Conservation (phyloP, 2,888 invertebrate species). For the Disparrhopalites patrizii region DNA sequence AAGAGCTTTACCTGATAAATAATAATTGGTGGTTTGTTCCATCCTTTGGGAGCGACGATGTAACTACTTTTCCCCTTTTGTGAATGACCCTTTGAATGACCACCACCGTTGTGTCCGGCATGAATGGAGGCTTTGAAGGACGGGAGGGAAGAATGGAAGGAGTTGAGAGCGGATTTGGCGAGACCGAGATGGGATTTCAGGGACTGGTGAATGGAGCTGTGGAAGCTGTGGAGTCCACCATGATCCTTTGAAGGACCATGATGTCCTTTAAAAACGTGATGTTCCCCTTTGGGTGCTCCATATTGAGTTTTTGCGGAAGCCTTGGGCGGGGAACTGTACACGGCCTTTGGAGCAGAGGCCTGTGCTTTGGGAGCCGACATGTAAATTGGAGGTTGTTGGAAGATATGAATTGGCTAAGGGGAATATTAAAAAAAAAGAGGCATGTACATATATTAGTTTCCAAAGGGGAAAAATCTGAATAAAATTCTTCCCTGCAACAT, state of each 20-base stretch:
- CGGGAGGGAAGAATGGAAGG: background rate
- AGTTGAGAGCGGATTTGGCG: conserved; percentile 12
- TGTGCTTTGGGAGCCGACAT: conserved; percentile 36
- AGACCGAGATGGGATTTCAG: conserved; percentile 1
- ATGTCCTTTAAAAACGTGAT: no score
- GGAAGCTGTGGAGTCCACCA: background rate
- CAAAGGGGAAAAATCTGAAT: background rate
- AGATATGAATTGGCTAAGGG: conserved; percentile 51
- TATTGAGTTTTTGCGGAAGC: conserved; percentile 6
- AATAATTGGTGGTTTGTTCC: conserved; percentile 51
- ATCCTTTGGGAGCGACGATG: conserved; percentile 49
- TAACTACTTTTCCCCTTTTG: conserved; percentile 29
- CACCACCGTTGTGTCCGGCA: background rate
- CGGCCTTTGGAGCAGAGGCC: conserved; percentile 2
- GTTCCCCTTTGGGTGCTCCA: background rate
- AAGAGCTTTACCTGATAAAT: conserved; percentile 50
- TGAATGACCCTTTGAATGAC: conserved; percentile 18
- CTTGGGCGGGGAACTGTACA: conserved; percentile 26
- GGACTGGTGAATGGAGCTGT: conserved; percentile 1
- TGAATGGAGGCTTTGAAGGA: conserved; percentile 8
- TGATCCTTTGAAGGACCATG: conserved; percentile 5
- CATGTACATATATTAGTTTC: conserved; percentile 20
- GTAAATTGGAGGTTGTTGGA: conserved; percentile 49
- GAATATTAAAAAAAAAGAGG: background rate
- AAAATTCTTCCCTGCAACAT: no score